Percentiles rank a stretch among this genome's conserved stretches.
These are phyloP conservation scores for Chromis chromis DNA, from an alignment of 2,797 vertebrate genomes.

Conservation along the genomic window DNA sequence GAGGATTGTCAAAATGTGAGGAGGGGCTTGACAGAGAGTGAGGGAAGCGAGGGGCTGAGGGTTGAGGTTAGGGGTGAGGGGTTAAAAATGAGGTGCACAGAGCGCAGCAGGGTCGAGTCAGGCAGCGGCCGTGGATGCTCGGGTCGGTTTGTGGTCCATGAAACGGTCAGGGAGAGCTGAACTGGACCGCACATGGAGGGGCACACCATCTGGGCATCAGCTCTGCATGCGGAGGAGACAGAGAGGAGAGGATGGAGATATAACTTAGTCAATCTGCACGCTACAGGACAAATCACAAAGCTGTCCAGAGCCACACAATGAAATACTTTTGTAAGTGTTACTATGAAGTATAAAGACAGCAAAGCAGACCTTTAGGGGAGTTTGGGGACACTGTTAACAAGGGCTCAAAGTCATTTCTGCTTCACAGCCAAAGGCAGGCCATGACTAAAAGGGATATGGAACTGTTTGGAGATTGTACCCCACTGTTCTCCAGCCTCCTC, in stretches of 20 bases:
- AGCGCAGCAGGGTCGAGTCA: conserved; percentile 62
- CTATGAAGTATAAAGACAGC: conserved; percentile 48
- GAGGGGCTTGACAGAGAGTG: conserved; percentile 47
- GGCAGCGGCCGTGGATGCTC: conserved; percentile 71
- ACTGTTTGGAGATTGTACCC: conserved; percentile 65
- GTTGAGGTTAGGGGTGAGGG: conserved; percentile 60
- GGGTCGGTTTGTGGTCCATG: conserved; percentile 84
- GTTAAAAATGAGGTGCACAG: conserved; percentile 45
- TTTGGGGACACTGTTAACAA: conserved; percentile 72
- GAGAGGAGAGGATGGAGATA: conserved; percentile 1
- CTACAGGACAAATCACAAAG: conserved; percentile 31
- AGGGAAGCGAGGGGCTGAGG: conserved; percentile 53
- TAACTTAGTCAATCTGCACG: conserved; percentile 14
- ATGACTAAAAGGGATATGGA: conserved; percentile 72
- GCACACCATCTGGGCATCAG: conserved; percentile 80
- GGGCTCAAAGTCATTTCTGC: conserved; percentile 65
- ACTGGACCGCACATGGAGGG: conserved; percentile 81
- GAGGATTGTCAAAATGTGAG: conserved; percentile 51
- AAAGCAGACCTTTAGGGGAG: conserved; percentile 50
- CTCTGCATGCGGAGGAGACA: conserved; percentile 60
- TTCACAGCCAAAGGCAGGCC: conserved; percentile 65
- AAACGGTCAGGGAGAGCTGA: conserved; percentile 77
- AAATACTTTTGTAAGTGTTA: conserved; percentile 43
- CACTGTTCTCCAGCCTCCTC: conserved; percentile 32
- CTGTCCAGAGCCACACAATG: conserved; percentile 21